Evolutionary conservation across 2,888 invertebrate genomes (phyloP).

Genomic region (Diarsia dahlii): DNA sequence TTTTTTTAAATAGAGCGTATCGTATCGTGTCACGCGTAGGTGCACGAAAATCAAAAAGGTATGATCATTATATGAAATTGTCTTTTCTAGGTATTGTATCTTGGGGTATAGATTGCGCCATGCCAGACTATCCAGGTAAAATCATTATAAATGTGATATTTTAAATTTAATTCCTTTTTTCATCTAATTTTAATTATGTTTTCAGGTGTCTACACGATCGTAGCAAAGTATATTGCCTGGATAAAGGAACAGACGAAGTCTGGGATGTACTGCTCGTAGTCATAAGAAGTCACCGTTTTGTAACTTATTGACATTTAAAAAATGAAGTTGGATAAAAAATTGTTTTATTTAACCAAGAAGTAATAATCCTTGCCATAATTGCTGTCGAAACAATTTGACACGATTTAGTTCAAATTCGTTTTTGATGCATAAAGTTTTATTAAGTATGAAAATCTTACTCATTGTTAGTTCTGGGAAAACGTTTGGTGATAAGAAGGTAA

Average conservation of each 20-base stretch:
- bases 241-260: slow-evolving; percentile 84
- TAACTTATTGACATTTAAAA: slow-evolving; percentile 39
- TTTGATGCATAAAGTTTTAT: slow-evolving; percentile 39
- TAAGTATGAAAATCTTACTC: slow-evolving; percentile 22
- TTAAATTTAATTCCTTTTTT: neutral
- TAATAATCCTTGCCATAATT: slow-evolving; percentile 47
- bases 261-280: slow-evolving; percentile 84
- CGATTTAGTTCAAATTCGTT: slow-evolving; percentile 47
- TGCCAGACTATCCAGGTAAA: slow-evolving; percentile 89
- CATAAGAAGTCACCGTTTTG: slow-evolving; percentile 51
- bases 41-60: neutral
- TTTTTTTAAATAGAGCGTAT: neutral
- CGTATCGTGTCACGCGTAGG: neutral
- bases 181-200: slow-evolving; percentile 43
- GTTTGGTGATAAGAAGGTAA: slow-evolving; percentile 66
- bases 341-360: slow-evolving; percentile 39
- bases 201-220: slow-evolving; percentile 91
- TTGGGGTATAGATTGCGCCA: slow-evolving; percentile 93
- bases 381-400: slow-evolving; percentile 31
- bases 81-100: slow-evolving; percentile 91
- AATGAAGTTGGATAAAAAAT: slow-evolving; percentile 48
- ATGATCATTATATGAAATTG: neutral
- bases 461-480: slow-evolving; percentile 52
- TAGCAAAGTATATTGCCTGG: slow-evolving; percentile 89
- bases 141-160: neutral